Conservation (phyloP, 1,140 invertebrate species). For the Cydia splendana region DNA sequence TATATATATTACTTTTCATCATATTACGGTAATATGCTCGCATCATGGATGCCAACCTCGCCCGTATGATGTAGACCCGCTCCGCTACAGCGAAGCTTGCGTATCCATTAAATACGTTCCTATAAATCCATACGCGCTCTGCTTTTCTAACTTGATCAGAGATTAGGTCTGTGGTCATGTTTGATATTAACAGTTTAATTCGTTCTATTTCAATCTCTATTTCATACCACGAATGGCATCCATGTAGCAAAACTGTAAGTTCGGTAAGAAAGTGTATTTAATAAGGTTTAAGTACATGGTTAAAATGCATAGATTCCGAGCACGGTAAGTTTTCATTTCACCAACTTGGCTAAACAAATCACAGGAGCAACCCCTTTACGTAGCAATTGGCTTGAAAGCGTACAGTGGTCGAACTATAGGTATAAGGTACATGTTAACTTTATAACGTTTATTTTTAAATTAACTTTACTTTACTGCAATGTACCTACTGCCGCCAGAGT, state of each 20-base stretch:
- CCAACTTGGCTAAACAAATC: no score
- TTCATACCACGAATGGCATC: background rate
- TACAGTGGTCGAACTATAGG: no score
- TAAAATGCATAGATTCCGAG: no score
- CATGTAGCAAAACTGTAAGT: background rate
- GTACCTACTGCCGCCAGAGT: no score
- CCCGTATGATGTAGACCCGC: background rate
- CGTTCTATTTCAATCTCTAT: rapidly evolving
- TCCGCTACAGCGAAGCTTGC: background rate
- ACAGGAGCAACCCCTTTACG: no score
- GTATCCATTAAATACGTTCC: background rate
- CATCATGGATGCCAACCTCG: background rate
- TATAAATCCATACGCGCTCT: background rate
- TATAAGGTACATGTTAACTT: no score
- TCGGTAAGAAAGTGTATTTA: background rate
- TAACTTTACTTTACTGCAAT: no score
- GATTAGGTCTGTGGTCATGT: background rate
- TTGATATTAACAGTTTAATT: no score
- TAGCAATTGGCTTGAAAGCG: no score
- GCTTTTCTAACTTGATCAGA: background rate
- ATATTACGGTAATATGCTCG: background rate
- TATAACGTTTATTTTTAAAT: no score
- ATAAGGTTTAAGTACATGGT: no score
- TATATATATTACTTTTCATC: background rate
- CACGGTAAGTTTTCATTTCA: no score